These are phyloP conservation scores for Phrynosoma blainvillii DNA, from an alignment of 2,113 vertebrate genomes.

Conservation along the genomic window DNA sequence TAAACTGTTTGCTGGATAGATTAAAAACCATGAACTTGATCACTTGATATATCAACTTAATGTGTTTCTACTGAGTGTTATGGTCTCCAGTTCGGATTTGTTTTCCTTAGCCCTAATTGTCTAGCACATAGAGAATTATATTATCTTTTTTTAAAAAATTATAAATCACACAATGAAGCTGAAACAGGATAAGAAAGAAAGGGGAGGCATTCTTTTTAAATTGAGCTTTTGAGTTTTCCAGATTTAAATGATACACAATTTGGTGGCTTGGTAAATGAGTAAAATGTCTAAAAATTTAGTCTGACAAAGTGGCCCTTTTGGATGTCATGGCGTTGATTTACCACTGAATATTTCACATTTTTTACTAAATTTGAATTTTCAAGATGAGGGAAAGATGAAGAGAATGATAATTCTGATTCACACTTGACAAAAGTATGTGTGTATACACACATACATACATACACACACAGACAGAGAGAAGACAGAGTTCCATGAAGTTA, in stretches of 20 bases:
- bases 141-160: neutral
- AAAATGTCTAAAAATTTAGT: too few relatives aligned
- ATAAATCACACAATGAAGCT: conserved; percentile 18
- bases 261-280: too few relatives aligned
- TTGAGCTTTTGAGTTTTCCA: neutral
- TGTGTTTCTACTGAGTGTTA: conserved; percentile 20
- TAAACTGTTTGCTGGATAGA: neutral
- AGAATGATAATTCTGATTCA: neutral
- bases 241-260: neutral
- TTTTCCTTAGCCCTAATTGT: conserved; percentile 19
- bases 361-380: neutral
- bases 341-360: neutral
- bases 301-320: neutral
- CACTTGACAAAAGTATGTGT: too few relatives aligned
- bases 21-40: conserved; percentile 21
- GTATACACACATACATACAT: neutral
- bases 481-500: neutral
- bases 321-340: neutral
- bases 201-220: accelerated
- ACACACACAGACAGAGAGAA: neutral
- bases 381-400: neutral
- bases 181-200: neutral
- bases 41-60: conserved; percentile 24
- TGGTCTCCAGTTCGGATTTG: neutral
- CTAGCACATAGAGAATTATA: conserved; percentile 30